phyloP scores from a whole-genome alignment of 23 tunicate genomes.

The Trididemnum clinides region DNA sequence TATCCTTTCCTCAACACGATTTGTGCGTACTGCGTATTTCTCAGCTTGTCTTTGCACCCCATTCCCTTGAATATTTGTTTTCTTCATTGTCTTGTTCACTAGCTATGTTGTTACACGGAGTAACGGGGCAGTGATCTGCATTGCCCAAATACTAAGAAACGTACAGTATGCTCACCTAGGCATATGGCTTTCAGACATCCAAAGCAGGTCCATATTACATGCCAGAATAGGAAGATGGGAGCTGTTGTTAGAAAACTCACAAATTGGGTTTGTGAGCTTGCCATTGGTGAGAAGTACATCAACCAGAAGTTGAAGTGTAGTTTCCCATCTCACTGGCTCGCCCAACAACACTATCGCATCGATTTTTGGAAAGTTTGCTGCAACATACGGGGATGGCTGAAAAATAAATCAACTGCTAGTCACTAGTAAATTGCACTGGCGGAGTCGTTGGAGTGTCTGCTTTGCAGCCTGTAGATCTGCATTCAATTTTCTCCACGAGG shows the following conservation, averaged over 20 bases:
- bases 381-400: constrained; percentile 15
- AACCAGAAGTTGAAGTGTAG: constrained; percentile 65
- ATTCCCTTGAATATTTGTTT: too few relatives aligned
- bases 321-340: constrained; percentile 75
- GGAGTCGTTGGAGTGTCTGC: too few relatives aligned
- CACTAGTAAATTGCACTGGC: too few relatives aligned
- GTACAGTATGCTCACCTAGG: too few relatives aligned
- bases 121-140: neutral
- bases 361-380: constrained; percentile 54
- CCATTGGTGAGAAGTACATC: constrained; percentile 70
- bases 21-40: too few relatives aligned
- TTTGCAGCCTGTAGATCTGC: too few relatives aligned
- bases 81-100: too few relatives aligned
- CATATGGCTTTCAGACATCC: constrained; percentile 82
- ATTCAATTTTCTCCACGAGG: too few relatives aligned
- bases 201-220: constrained; percentile 88
- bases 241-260: constrained; percentile 12
- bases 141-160: too few relatives aligned
- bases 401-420: too few relatives aligned
- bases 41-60: too few relatives aligned
- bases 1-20: too few relatives aligned
- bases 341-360: constrained; percentile 72
- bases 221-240: constrained; percentile 63
- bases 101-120: neutral
- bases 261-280: constrained; percentile 29